These are phyloP conservation scores for Typhlichthys subterraneus DNA, from an alignment of 2,797 vertebrate genomes.

Conservation along the genomic window DNA sequence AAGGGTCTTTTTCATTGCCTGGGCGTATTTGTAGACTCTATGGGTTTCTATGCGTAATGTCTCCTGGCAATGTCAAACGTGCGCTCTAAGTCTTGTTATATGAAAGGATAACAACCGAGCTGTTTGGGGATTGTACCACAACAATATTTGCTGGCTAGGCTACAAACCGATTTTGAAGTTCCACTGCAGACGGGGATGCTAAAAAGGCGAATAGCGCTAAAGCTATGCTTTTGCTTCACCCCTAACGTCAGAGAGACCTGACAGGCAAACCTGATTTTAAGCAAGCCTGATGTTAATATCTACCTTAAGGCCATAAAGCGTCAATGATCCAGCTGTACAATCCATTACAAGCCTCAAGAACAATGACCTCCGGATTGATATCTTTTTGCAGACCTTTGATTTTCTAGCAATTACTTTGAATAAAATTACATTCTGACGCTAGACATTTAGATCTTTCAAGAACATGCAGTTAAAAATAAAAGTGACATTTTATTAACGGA, in stretches of 20 bases:
- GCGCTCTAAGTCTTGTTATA: conserved; percentile 55
- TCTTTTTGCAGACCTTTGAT: conserved; percentile 8
- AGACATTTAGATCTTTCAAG: background rate
- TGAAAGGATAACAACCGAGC: conserved; percentile 60
- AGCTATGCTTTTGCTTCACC: conserved; percentile 29
- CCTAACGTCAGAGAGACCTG: conserved; percentile 24
- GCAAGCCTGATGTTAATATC: conserved; percentile 22
- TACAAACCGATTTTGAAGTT: conserved; percentile 44
- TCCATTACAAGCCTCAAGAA: conserved; percentile 47
- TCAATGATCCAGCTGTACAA: conserved; percentile 42
- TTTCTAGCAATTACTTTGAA: conserved; percentile 18
- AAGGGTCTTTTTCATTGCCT: conserved; percentile 54
- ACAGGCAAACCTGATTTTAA: conserved; percentile 31
- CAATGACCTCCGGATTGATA: conserved; percentile 26
- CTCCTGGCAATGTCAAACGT: conserved; percentile 52
- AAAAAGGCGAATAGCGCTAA: conserved; percentile 20
- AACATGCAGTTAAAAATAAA: conserved; percentile 1
- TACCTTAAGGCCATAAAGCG: conserved; percentile 12
- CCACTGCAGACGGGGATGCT: conserved; percentile 23
- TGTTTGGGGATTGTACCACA: conserved; percentile 55
- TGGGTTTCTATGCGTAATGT: conserved; percentile 61
- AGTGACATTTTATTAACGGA: conserved; percentile 17
- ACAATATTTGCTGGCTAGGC: conserved; percentile 44
- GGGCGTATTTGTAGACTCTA: conserved; percentile 43
- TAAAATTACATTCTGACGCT: conserved; percentile 9